Conservation (phyloP, 1,140 invertebrate genomes). For the Trachymyrmex cornetzi region DNA sequence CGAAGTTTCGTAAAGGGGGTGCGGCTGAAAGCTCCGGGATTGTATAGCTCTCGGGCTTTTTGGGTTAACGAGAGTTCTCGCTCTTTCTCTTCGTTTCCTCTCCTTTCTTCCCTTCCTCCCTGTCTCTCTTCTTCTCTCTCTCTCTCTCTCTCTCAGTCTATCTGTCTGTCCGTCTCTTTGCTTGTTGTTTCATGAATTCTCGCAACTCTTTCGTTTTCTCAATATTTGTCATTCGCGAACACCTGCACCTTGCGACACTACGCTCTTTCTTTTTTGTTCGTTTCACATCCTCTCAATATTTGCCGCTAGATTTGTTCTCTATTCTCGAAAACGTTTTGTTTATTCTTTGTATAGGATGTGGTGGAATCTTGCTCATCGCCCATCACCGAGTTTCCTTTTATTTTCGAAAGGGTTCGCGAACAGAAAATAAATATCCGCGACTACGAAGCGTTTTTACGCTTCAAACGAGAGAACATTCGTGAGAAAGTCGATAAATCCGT, state of each 20-base stretch:
- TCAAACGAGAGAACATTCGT: conserved; percentile 27
- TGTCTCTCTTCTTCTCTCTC: background rate
- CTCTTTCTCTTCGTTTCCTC: background rate
- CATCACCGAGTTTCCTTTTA: conserved; percentile 48
- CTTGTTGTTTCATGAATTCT: conserved; percentile 45
- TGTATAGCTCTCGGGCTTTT: conserved; percentile 39
- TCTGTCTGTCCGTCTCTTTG: background rate
- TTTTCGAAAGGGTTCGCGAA: conserved; percentile 23
- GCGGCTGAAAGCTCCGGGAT: conserved; percentile 46
- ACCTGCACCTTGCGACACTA: conserved; percentile 15
- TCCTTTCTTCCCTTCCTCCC: background rate
- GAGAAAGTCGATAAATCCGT: conserved; percentile 44
- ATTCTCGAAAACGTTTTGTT: conserved; percentile 38
- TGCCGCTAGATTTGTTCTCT: conserved; percentile 30
- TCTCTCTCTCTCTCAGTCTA: background rate
- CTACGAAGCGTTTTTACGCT: conserved; percentile 28
- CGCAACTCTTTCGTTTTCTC: conserved; percentile 36
- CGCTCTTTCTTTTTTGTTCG: conserved; percentile 16
- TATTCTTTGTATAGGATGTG: conserved; percentile 27
- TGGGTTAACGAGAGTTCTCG: conserved; percentile 69
- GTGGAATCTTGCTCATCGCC: conserved; percentile 38
- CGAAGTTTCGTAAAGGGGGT: conserved; percentile 47
- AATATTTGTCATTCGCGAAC: conserved; percentile 67
- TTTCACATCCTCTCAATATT: conserved; percentile 57
- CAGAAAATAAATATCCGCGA: conserved; percentile 51